Evolutionary conservation across 2,113 vertebrate species (phyloP).

Genomic region (Lasiurus cinereus): DNA sequence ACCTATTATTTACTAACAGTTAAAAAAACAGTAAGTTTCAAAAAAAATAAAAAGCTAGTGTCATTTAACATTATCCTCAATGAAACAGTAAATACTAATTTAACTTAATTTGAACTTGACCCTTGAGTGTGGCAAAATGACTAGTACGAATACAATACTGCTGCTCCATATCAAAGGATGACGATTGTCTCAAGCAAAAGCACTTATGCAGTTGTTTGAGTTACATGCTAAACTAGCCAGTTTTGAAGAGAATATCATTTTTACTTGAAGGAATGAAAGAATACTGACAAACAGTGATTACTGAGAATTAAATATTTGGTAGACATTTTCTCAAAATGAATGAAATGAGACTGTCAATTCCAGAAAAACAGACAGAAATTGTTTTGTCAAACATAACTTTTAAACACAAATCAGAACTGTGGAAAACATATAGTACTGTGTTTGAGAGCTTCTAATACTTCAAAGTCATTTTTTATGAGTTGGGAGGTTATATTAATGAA

Average conservation of each 20-base stretch:
- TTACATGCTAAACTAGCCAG: slow-evolving; percentile 1
- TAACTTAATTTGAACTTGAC: slow-evolving; percentile 53
- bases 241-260: slow-evolving; percentile 38
- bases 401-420: slow-evolving; percentile 43
- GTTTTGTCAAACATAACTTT: background rate
- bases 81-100: slow-evolving; percentile 53
- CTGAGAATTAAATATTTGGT: background rate
- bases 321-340: slow-evolving; percentile 46
- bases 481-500: slow-evolving; percentile 17
- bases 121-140: slow-evolving; percentile 34
- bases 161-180: background rate
- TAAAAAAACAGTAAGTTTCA: background rate
- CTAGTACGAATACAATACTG: background rate
- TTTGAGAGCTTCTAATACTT: background rate
- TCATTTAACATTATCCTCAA: slow-evolving; percentile 44
- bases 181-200: background rate
- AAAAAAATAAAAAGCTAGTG: background rate
- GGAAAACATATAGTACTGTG: background rate
- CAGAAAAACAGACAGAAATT: slow-evolving; percentile 10
- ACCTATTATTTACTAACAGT: background rate
- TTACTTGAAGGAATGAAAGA: slow-evolving; percentile 47
- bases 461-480: background rate
- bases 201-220: slow-evolving; percentile 13
- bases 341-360: background rate
- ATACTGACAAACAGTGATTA: background rate